Percentiles rank a stretch among this genome's conserved stretches.
Conservation (phyloP, 2,113 vertebrate genomes). For the Talpa occidentalis region DNA sequence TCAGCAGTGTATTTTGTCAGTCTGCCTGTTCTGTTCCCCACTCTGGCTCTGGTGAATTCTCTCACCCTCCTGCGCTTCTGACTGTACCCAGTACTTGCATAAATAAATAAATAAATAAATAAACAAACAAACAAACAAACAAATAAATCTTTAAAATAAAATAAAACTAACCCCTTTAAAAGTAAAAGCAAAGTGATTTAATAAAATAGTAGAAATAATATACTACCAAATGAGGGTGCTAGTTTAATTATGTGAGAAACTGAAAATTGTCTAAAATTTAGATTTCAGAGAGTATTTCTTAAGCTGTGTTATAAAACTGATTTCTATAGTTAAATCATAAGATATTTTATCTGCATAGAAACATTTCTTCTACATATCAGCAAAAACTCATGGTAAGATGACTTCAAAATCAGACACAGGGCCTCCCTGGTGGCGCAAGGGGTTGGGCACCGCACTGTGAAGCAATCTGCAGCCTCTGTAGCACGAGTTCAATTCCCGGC, state of each 20-base stretch:
- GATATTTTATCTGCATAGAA: not conserved
- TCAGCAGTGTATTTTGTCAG: no score
- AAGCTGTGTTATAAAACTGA: constrained; percentile 6
- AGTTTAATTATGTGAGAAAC: not conserved
- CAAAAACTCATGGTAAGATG: not conserved
- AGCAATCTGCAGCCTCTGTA: no score
- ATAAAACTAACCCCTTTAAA: not conserved
- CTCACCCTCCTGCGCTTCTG: no score
- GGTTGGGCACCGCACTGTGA: no score
- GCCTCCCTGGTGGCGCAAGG: no score
- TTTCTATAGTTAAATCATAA: not conserved
- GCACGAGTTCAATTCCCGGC: no score
- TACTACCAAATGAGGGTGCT: not conserved
- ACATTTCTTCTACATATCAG: not conserved
- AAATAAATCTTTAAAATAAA: no score
- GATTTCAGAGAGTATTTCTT: not conserved
- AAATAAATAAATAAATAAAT: no score
- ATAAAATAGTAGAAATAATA: not conserved
- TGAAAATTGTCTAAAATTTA: not conserved
- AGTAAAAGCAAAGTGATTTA: not conserved
- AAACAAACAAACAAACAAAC: no score
- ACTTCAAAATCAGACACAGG: not conserved
- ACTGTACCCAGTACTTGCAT: no score
- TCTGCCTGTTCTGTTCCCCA: no score
- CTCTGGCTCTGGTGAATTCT: no score